Conservation (phyloP, 2,888 invertebrate species). For the Megaustenia siamemsis region DNA sequence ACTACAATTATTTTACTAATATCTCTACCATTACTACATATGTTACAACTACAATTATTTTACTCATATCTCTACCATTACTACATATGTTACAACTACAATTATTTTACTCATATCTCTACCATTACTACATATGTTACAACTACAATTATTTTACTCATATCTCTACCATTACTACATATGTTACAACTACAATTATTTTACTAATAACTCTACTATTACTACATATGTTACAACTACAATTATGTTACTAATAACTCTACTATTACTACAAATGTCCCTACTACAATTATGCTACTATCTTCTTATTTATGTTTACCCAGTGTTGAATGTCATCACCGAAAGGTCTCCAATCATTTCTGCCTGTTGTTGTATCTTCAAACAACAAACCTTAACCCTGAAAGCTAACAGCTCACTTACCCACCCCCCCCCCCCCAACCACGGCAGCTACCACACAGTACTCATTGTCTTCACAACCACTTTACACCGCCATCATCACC, state of each 20-base stretch:
- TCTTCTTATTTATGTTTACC: too few relatives aligned
- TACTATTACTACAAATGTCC: conserved; percentile 28
- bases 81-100: not conserved
- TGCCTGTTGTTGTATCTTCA: too few relatives aligned
- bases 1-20: not conserved
- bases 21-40: conserved; percentile 18
- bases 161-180: conserved; percentile 12
- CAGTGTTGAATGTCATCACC: too few relatives aligned
- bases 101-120: not conserved
- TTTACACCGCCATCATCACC: too few relatives aligned
- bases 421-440: too few relatives aligned
- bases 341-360: too few relatives aligned
- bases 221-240: not conserved
- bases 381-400: too few relatives aligned
- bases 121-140: not conserved
- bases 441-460: too few relatives aligned
- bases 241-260: not conserved
- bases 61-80: conserved; percentile 6
- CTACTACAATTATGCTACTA: conserved; percentile 40
- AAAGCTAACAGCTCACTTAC: too few relatives aligned
- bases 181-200: not conserved
- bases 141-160: conserved; percentile 29
- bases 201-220: not conserved
- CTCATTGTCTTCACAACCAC: too few relatives aligned
- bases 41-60: conserved; percentile 36